Evolutionary conservation across 2,113 vertebrate genomes (phyloP).

Genomic region (Myiozetetes cayanensis): DNA sequence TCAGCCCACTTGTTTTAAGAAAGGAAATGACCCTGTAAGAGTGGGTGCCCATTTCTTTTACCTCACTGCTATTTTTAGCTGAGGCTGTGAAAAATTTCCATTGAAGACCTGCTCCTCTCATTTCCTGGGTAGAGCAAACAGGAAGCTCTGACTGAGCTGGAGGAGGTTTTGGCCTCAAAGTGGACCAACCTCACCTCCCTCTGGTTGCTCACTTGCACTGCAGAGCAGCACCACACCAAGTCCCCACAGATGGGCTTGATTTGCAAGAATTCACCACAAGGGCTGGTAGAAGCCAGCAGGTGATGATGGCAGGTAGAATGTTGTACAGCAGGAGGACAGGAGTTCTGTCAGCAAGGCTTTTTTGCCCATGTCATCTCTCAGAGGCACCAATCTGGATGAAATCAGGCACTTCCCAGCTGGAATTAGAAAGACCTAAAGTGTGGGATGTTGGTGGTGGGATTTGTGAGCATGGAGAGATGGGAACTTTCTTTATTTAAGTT

Average conservation of each 20-base stretch:
- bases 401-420: not conserved
- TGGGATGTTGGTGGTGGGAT: not conserved
- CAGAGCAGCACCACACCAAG: not conserved
- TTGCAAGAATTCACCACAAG: not conserved
- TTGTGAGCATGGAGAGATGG: not conserved
- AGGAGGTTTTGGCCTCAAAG: not conserved
- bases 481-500: not conserved
- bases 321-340: not conserved
- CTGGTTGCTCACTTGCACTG: slow-evolving; percentile 20
- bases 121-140: slow-evolving; percentile 79
- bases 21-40: slow-evolving; percentile 53
- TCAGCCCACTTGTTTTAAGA: slow-evolving; percentile 14
- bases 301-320: not conserved
- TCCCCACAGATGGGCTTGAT: rapidly evolving
- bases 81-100: slow-evolving; percentile 81
- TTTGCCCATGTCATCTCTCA: no score
- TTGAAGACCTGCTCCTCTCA: slow-evolving; percentile 71
- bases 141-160: slow-evolving; percentile 68
- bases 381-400: not conserved
- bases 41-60: slow-evolving; percentile 49
- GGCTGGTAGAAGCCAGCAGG: not conserved
- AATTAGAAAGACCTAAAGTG: not conserved
- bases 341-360: not conserved
- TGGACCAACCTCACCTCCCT: slow-evolving; percentile 53
- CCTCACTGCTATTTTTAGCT: slow-evolving; percentile 83